Base-by-base conservation (phyloP, 1,140 invertebrate species). In the Leptoteleia sp. region DNA sequence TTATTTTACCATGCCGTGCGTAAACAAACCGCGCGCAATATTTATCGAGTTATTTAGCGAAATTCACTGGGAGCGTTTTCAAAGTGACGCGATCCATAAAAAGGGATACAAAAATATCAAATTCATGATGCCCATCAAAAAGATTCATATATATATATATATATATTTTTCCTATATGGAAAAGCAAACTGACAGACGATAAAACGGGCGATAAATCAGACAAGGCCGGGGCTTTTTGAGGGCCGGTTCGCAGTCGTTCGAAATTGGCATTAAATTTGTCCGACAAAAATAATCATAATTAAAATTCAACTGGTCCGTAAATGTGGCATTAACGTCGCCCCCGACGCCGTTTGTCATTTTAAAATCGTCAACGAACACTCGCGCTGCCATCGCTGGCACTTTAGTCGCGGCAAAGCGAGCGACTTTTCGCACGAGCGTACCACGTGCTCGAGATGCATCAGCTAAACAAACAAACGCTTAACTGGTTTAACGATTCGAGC, bases 401-500 rank as follows among this genome's bases (percentile, higher is more conserved):
- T 65, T 52, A 52, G 29, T 31, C 52, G 29, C 42, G 4, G 54
- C 40, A 65, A 70, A 61, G 40, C 17, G 64, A 5, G 37, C 31
- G 42, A 65, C 54, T 77, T 77, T 70, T 71, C 75, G 43, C 75
- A 61, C 54, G 67, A 65, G 43, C 45, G 65, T 52, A 67, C 64
- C 75, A 77, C 75, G 75, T 77, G 75, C 59, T 71, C 22, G 57
- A 43, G 35, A 40, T 50, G 31, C 59, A 71, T 62, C 75, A 71
- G 67, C 52, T 77, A 71, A 71, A 77, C 67, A 77, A 71, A 76
- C 73, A 70, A 70, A 55, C 55, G 48, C 35, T 76, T 70, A 76
- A 76, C 40, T 70, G 43, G 65, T 76, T 70, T 70, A 76, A 70
- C 65, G 65, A 68, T 55, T 70, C 50, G 57, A 68, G 19, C 16